Evolutionary conservation across 2,797 vertebrate genomes (phyloP).

Genomic region (Adelosebastes latens): DNA sequence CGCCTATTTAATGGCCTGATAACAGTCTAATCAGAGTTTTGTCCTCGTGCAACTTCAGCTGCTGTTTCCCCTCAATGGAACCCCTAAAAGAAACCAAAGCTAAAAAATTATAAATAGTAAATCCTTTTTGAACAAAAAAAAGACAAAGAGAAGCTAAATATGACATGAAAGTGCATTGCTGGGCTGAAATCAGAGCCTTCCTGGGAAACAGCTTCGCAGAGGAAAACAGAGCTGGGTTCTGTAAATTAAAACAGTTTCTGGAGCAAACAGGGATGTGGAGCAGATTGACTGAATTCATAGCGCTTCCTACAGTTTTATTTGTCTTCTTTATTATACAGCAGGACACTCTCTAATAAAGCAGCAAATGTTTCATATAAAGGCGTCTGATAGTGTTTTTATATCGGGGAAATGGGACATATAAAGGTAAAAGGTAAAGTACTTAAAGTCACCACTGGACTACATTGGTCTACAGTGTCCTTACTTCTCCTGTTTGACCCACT

Average conservation of each 20-base stretch:
- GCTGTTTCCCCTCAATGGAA: neutral
- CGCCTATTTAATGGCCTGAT: too few species aligned
- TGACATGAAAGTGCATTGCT: slow-evolving; percentile 30
- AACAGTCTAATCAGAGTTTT: neutral
- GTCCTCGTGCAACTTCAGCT: neutral
- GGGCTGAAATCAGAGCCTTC: slow-evolving; percentile 34
- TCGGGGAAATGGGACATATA: neutral
- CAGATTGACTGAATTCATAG: slow-evolving; percentile 2
- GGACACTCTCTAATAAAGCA: neutral
- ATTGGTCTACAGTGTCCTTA: neutral
- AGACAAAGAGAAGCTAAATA: neutral
- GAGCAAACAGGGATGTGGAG: neutral
- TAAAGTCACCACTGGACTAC: neutral
- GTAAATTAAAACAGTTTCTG: neutral
- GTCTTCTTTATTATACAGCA: neutral
- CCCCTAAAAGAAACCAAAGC: neutral
- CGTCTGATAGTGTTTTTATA: neutral
- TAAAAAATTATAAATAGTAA: neutral
- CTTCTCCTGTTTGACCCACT: neutral
- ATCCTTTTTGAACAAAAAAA: neutral
- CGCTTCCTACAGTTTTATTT: neutral
- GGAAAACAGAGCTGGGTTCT: slow-evolving; percentile 29
- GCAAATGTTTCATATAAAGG: neutral
- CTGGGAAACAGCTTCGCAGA: slow-evolving; percentile 18
- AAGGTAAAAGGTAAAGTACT: neutral